A percentile compares a stretch with the other conserved stretches of the same genome.
phyloP scores from a whole-genome alignment of 2,888 invertebrate species.

The Pyrochroa serraticornis region DNA sequence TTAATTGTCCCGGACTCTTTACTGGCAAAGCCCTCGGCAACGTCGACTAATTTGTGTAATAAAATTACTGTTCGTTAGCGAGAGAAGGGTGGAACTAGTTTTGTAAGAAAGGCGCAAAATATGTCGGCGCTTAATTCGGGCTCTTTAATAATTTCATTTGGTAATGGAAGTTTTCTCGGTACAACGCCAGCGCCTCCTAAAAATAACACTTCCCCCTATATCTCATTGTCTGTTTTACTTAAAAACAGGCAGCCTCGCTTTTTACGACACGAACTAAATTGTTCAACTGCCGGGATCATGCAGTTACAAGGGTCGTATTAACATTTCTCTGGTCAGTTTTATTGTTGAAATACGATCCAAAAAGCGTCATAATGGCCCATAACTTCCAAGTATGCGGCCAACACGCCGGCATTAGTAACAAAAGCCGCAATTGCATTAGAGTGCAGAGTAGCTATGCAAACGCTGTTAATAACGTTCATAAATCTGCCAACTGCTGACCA shows the following conservation, averaged over 20 bases:
- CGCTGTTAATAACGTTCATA: slow-evolving; percentile 49
- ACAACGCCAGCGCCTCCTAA: too few relatives aligned
- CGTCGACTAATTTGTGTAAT: slow-evolving; percentile 37
- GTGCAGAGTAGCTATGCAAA: slow-evolving; percentile 42
- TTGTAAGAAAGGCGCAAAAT: slow-evolving; percentile 31
- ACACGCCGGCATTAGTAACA: slow-evolving; percentile 46
- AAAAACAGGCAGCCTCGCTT: slow-evolving; percentile 5
- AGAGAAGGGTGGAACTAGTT: slow-evolving; percentile 26
- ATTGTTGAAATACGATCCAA: slow-evolving; percentile 35
- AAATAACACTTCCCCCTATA: too few relatives aligned
- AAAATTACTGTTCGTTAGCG: slow-evolving; percentile 36
- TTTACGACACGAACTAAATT: slow-evolving; percentile 14
- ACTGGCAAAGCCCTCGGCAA: slow-evolving; percentile 29
- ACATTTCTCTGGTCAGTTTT: slow-evolving; percentile 26
- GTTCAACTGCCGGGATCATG: slow-evolving; percentile 7
- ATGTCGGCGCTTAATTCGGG: slow-evolving; percentile 33
- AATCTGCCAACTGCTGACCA: slow-evolving; percentile 47
- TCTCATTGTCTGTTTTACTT: not conserved
- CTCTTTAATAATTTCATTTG: slow-evolving; percentile 29
- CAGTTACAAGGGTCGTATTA: slow-evolving; percentile 8
- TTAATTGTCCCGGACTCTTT: slow-evolving; percentile 36
- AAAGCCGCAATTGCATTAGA: slow-evolving; percentile 50
- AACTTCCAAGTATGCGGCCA: slow-evolving; percentile 47
- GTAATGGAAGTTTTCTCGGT: slow-evolving; percentile 12
- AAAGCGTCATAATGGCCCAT: slow-evolving; percentile 44